phyloP scores from a whole-genome alignment of 1,140 invertebrate species.

The Drosophila santomea region DNA sequence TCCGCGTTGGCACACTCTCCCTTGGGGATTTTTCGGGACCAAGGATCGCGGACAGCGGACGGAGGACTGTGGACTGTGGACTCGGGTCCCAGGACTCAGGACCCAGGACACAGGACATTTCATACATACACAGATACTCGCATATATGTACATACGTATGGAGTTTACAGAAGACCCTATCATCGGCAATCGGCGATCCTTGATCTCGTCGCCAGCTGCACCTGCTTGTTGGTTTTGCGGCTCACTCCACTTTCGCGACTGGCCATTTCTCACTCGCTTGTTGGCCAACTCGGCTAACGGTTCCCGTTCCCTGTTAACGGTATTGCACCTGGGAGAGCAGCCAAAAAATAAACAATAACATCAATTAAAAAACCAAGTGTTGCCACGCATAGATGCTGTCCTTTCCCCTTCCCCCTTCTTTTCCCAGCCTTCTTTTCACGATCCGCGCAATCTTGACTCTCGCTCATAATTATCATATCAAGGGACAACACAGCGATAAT shows the following conservation, averaged over 20 bases:
- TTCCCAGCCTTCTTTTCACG: not conserved
- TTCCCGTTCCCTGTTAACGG: conserved; percentile 57
- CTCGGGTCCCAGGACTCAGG: not conserved
- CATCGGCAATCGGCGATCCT: conserved; percentile 48
- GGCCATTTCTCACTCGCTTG: conserved; percentile 19
- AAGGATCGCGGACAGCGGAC: conserved; percentile 1
- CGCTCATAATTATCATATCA: conserved; percentile 75
- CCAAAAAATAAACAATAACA: no score
- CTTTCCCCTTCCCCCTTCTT: no score
- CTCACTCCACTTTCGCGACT: not conserved
- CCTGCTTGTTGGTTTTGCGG: conserved; percentile 55
- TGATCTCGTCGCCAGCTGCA: conserved; percentile 64
- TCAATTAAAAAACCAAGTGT: not conserved
- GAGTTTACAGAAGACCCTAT: conserved; percentile 32
- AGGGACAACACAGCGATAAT: conserved; percentile 2
- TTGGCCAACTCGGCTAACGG: conserved; percentile 45
- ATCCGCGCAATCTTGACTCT: conserved; percentile 28
- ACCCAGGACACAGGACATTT: not conserved
- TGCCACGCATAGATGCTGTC: not conserved
- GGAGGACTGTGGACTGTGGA: no score
- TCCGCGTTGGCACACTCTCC: conserved; percentile 22
- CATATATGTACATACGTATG: not conserved
- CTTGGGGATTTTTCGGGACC: conserved; percentile 7
- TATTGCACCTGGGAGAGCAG: conserved; percentile 39
- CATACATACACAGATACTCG: not conserved